Percentiles rank a stretch among this genome's conserved stretches.
These are phyloP conservation scores for Pterois miles DNA, from an alignment of 2,797 vertebrate genomes.

Conservation along the genomic window DNA sequence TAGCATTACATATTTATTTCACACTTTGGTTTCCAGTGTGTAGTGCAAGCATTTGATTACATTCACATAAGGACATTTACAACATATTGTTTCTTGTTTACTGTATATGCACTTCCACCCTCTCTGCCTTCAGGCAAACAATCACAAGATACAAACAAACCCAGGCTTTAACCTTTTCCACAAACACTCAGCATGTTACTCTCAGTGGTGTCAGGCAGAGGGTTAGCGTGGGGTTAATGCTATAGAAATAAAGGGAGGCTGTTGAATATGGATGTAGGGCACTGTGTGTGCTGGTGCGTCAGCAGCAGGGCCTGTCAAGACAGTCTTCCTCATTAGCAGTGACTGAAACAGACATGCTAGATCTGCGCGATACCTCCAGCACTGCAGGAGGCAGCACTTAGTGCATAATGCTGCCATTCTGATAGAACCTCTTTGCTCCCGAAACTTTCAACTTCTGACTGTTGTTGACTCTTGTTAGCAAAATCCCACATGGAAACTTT, in stretches of 20 bases:
- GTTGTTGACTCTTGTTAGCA: slow-evolving; percentile 24
- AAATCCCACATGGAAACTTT: slow-evolving; percentile 29
- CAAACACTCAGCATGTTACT: background rate
- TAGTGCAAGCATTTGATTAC: background rate
- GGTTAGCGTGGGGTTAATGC: slow-evolving; percentile 38
- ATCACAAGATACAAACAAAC: slow-evolving; percentile 3
- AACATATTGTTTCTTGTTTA: background rate
- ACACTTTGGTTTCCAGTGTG: background rate
- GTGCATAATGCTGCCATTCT: background rate
- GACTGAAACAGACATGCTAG: slow-evolving; percentile 17
- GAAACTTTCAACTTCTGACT: slow-evolving; percentile 28
- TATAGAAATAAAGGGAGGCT: slow-evolving; percentile 28
- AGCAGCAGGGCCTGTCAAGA: slow-evolving; percentile 34
- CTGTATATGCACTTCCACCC: background rate
- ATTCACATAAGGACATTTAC: background rate
- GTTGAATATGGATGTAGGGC: slow-evolving; percentile 52
- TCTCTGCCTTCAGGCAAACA: background rate
- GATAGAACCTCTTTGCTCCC: slow-evolving; percentile 16
- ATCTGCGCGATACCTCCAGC: background rate
- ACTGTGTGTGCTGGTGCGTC: slow-evolving; percentile 8
- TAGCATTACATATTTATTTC: background rate
- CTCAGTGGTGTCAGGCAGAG: background rate
- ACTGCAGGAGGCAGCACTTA: slow-evolving; percentile 3
- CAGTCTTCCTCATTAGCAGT: slow-evolving; percentile 53
- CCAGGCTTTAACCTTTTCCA: slow-evolving; percentile 27